Evolutionary conservation across 1,140 invertebrate species (phyloP).

Genomic region (Drosophila kurseongensis): DNA sequence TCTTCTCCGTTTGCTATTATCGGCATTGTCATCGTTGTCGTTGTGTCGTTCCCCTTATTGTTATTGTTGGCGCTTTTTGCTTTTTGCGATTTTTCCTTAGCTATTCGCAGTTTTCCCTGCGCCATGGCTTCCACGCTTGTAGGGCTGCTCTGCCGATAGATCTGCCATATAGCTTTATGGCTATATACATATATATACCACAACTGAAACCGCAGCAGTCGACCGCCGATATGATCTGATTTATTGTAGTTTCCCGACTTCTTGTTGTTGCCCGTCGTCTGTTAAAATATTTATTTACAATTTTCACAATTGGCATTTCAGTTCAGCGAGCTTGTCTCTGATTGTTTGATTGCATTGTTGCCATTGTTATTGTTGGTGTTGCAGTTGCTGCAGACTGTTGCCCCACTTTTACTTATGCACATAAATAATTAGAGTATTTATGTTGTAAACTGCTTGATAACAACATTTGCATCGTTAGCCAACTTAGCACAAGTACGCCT

Average conservation of each 20-base stretch:
- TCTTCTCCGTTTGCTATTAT: conserved; percentile 28
- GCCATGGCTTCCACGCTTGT: conserved; percentile 31
- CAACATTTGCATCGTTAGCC: conserved; percentile 48
- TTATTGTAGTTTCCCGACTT: conserved; percentile 72
- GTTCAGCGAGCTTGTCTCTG: conserved; percentile 54
- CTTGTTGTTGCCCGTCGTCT: conserved; percentile 65
- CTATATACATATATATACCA: conserved; percentile 1
- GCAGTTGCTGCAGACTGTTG: conserved; percentile 41
- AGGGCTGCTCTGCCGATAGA: conserved; percentile 31
- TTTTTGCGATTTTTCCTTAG: conserved; percentile 52
- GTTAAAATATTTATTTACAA: conserved; percentile 82
- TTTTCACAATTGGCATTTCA: conserved; percentile 80
- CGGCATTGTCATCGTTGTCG: conserved; percentile 52
- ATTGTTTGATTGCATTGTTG: conserved; percentile 60
- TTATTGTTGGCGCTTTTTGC: conserved; percentile 30
- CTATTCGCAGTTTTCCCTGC: conserved; percentile 33
- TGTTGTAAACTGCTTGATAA: conserved; percentile 44
- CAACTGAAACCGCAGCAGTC: conserved; percentile 54
- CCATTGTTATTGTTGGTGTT: conserved; percentile 17
- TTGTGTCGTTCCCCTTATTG: conserved; percentile 37
- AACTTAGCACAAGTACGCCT: conserved; percentile 29
- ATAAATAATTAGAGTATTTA: conserved; percentile 58
- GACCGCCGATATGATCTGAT: conserved; percentile 76
- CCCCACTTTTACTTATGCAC: conserved; percentile 68
- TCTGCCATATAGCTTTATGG: conserved; percentile 31